Percentiles rank a stretch among this genome's conserved stretches.
phyloP scores from a whole-genome alignment of 1,140 invertebrate species.

The Charaxes varanes region DNA sequence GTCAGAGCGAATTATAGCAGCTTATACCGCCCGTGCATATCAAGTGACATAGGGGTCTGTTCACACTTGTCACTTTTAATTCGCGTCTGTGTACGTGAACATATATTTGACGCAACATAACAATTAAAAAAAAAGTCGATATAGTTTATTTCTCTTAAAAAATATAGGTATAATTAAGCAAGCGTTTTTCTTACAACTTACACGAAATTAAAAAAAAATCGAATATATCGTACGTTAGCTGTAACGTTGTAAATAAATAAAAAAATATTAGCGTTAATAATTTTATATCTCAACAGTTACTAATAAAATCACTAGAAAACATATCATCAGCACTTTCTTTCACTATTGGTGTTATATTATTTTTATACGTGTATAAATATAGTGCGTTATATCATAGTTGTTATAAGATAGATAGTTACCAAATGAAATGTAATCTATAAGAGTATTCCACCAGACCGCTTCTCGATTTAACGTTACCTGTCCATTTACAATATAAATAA shows the following conservation, averaged over 20 bases:
- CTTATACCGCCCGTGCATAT: too few relatives aligned
- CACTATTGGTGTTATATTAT: slow-evolving; percentile 61
- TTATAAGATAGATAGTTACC: neutral
- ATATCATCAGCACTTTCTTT: slow-evolving; percentile 65
- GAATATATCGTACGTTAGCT: slow-evolving; percentile 4
- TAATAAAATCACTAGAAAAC: slow-evolving; percentile 54
- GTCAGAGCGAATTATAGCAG: too few relatives aligned
- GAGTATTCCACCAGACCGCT: slow-evolving; percentile 9
- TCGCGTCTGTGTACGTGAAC: too few relatives aligned
- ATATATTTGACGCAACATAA: too few relatives aligned
- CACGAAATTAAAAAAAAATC: neutral
- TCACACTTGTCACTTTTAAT: too few relatives aligned
- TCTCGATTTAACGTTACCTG: slow-evolving; percentile 15
- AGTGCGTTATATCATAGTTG: slow-evolving; percentile 29
- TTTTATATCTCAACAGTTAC: slow-evolving; percentile 52
- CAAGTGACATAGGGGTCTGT: too few relatives aligned
- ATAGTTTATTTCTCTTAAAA: too few relatives aligned
- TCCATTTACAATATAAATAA: slow-evolving; percentile 11
- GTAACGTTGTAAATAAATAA: slow-evolving; percentile 14
- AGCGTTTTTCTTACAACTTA: slow-evolving; percentile 4
- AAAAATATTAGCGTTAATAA: slow-evolving; percentile 41
- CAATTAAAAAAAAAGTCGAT: too few relatives aligned
- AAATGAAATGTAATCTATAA: slow-evolving; percentile 1
- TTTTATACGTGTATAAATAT: slow-evolving; percentile 52
- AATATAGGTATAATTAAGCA: too few relatives aligned